A percentile compares a stretch with the other conserved stretches of the same genome.
These are phyloP conservation scores for Hexactinellida sp. DNA, from an alignment of 37 sponge, comb jelly and placozoan species.

Conservation along the genomic window DNA sequence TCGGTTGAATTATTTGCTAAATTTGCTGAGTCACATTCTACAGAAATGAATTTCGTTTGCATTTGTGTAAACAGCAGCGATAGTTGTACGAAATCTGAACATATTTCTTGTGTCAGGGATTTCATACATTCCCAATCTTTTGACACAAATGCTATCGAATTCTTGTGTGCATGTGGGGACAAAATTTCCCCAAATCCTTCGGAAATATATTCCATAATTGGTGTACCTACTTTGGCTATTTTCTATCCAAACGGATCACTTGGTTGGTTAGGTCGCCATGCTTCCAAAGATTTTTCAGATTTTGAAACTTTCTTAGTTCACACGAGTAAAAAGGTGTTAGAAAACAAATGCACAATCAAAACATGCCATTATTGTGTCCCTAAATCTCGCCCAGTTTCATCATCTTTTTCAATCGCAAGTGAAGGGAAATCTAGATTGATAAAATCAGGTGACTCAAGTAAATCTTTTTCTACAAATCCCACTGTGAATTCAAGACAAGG, in stretches of 20 bases:
- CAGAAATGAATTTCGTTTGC: neutral
- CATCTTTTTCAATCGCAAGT: neutral
- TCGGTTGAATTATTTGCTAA: neutral
- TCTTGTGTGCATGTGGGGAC: neutral
- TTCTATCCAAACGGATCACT: neutral
- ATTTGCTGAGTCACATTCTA: neutral
- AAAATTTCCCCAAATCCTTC: neutral
- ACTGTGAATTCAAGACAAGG: neutral
- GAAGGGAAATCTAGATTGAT: neutral
- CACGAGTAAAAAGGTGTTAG: neutral
- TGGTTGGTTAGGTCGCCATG: neutral
- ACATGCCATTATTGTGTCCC: neutral
- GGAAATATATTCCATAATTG: neutral
- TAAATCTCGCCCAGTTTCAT: neutral
- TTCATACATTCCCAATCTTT: neutral
- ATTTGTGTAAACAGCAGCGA: neutral
- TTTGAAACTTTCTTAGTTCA: neutral
- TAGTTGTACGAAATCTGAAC: neutral
- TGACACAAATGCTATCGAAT: neutral
- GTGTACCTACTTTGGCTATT: neutral
- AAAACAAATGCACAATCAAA: neutral
- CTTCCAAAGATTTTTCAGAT: slow-evolving; percentile 4
- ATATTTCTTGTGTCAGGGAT: neutral
- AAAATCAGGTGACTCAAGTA: neutral
- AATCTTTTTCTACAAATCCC: neutral